These are phyloP conservation scores for Conger conger DNA, from an alignment of 2,113 vertebrate species.

Conservation along the genomic window DNA sequence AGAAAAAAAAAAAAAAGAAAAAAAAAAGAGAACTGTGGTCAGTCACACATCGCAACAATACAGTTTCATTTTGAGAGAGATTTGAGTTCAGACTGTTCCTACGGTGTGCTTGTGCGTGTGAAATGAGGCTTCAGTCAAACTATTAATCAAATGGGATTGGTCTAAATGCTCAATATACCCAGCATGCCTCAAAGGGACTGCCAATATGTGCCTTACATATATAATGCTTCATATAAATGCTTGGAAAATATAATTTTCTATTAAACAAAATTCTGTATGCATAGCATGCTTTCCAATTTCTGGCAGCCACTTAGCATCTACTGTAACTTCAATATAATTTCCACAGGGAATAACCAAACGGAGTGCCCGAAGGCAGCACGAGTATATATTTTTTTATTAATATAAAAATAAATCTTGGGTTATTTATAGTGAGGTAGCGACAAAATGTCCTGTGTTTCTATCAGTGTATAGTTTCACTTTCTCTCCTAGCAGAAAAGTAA, in stretches of 20 bases:
- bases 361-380: neutral
- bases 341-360: neutral
- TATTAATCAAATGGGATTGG: too few species aligned
- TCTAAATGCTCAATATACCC: neutral
- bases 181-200: neutral
- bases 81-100: neutral
- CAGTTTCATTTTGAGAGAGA: neutral
- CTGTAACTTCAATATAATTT: neutral
- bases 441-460: neutral
- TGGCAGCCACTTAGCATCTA: neutral
- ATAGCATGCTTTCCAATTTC: neutral
- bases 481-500: neutral
- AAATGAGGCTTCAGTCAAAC: neutral
- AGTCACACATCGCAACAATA: neutral
- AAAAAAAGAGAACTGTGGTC: neutral
- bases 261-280: too few species aligned
- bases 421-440: neutral
- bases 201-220: neutral
- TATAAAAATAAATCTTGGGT: neutral
- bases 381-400: neutral
- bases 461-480: neutral
- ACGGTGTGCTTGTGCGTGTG: neutral
- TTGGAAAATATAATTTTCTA: too few species aligned
- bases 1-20: constrained; percentile 47
- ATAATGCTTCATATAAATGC: neutral